phyloP scores from a whole-genome alignment of 2,888 invertebrate species.

The Synergus laeviventris region DNA sequence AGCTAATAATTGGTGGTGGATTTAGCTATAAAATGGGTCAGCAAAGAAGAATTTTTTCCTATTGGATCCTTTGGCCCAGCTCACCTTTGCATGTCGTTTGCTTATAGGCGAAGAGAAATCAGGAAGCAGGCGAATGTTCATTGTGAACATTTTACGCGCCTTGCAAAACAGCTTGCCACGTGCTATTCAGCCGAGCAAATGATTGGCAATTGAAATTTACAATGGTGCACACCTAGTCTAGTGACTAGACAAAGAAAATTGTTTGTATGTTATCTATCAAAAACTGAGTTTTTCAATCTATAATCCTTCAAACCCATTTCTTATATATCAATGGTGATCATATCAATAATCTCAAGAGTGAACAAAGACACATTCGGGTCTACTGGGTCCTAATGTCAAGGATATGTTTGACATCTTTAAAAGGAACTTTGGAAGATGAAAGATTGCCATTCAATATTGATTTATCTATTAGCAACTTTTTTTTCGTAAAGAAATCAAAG shows the following conservation, averaged over 20 bases:
- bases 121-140: conserved; percentile 36
- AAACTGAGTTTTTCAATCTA: conserved; percentile 5
- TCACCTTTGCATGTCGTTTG: neutral
- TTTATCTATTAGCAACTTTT: neutral
- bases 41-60: neutral
- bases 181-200: conserved; percentile 37
- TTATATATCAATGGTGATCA: neutral
- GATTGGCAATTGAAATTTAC: conserved; percentile 35
- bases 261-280: conserved; percentile 1
- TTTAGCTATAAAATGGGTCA: neutral
- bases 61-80: neutral
- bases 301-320: neutral
- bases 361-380: neutral
- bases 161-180: conserved; percentile 30
- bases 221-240: conserved; percentile 28
- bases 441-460: neutral
- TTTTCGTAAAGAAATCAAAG: neutral
- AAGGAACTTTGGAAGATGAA: neutral
- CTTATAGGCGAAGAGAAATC: conserved; percentile 37
- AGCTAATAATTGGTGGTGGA: too few species aligned
- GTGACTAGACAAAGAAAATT: conserved; percentile 31
- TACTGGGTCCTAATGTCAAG: neutral
- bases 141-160: conserved; percentile 32
- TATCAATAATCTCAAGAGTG: neutral
- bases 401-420: neutral